Percentiles rank a stretch among this genome's conserved stretches.
phyloP scores from a whole-genome alignment of 2,113 vertebrate genomes.

The Probosciger aterrimus region DNA sequence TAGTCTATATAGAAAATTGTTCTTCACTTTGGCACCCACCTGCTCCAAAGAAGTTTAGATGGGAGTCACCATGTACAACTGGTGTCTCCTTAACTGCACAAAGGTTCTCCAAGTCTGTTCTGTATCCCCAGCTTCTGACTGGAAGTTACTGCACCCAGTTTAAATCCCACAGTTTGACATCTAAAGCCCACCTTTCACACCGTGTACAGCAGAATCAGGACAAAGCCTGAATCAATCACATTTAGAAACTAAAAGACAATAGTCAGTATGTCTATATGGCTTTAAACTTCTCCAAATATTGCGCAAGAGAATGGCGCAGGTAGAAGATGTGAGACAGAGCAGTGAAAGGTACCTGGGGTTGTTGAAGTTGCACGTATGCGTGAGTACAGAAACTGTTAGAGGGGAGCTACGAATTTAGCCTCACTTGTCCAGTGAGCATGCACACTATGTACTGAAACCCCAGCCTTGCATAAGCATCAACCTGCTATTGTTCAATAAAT shows the following conservation, averaged over 20 bases:
- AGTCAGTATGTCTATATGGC: not conserved
- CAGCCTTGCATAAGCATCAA: not conserved
- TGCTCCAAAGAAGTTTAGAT: not conserved
- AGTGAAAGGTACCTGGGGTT: not conserved
- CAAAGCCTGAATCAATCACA: not conserved
- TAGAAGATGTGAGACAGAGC: not conserved
- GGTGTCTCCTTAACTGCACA: too few species aligned
- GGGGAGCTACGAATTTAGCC: not conserved
- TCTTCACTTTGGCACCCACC: not conserved
- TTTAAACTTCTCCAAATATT: not conserved
- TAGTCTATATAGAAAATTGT: not conserved
- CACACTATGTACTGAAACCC: not conserved
- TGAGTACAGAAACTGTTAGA: not conserved
- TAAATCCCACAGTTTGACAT: not conserved
- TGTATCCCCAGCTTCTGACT: not conserved
- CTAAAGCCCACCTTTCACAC: not conserved
- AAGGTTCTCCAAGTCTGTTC: not conserved
- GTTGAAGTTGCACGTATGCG: not conserved
- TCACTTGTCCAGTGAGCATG: accelerated
- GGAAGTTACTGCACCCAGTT: not conserved
- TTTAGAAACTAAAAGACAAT: accelerated
- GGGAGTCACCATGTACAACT: not conserved
- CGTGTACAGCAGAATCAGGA: not conserved
- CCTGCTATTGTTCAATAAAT: not conserved
- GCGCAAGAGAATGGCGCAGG: not conserved